These are phyloP conservation scores for Bombus pascuorum DNA, from an alignment of 1,140 invertebrate genomes.

Conservation along the genomic window DNA sequence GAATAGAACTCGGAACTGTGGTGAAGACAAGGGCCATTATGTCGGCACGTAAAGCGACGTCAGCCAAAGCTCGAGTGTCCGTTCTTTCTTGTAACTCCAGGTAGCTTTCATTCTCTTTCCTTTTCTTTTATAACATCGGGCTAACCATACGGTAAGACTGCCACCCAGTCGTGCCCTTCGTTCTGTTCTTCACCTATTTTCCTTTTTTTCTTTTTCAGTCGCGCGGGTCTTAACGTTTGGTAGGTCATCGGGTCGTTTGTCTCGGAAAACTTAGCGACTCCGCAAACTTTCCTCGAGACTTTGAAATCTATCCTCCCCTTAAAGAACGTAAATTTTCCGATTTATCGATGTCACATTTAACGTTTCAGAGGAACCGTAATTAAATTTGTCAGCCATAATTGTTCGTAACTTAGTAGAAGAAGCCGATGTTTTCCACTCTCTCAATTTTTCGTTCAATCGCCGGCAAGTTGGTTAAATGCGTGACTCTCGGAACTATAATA, in stretches of 20 bases:
- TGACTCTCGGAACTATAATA: not conserved
- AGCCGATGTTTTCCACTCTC: not conserved
- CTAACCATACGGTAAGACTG: not conserved
- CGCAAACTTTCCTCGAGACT: not conserved
- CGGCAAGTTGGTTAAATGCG: not conserved
- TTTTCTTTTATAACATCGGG: constrained; percentile 27
- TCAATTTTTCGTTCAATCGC: not conserved
- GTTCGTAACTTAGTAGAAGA: not conserved
- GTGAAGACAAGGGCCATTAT: constrained; percentile 77
- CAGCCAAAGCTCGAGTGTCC: constrained; percentile 75
- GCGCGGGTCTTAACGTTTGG: not conserved
- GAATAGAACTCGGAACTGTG: constrained; percentile 71
- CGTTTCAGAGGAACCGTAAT: not conserved
- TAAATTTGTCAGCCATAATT: constrained; percentile 18
- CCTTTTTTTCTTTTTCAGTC: not conserved
- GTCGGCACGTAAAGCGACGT: constrained; percentile 77
- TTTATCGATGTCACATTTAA: not conserved
- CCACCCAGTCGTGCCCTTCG: constrained; percentile 15
- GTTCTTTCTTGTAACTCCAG: constrained; percentile 63
- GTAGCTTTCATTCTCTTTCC: constrained; percentile 53
- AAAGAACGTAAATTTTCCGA: not conserved
- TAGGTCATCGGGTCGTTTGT: constrained; percentile 9
- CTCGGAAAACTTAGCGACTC: not conserved
- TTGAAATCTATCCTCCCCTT: not conserved
- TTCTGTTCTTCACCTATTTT: constrained; percentile 50